Conservation (phyloP, 2,797 vertebrate species). For the Diglossa cyanea region DNA sequence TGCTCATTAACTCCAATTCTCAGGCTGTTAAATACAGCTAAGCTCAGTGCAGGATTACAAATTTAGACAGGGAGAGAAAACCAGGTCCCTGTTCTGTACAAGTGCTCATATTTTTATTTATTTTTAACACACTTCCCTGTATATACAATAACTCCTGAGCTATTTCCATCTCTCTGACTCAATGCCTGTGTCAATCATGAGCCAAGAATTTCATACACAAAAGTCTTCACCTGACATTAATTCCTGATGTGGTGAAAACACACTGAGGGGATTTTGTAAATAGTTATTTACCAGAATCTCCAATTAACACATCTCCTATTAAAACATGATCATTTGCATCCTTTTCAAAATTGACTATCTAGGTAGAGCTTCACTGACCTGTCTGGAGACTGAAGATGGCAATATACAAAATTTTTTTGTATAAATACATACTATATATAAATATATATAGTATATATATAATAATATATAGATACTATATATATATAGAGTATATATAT, state of each 20-base stretch:
- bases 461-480: too few species aligned
- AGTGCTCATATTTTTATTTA: slow-evolving; percentile 12
- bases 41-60: background rate
- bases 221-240: background rate
- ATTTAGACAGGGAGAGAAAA: background rate
- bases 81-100: background rate
- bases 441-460: too few species aligned
- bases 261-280: background rate
- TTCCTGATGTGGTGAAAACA: background rate
- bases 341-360: background rate
- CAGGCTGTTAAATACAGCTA: background rate
- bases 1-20: slow-evolving; percentile 25
- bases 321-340: background rate
- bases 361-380: background rate
- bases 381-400: background rate
- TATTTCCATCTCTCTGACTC: background rate
- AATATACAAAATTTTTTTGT: background rate
- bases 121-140: slow-evolving; percentile 7
- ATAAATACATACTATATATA: too few species aligned
- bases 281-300: background rate
- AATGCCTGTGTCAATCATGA: slow-evolving; percentile 11
- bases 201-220: background rate
- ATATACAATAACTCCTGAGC: background rate
- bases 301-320: background rate
- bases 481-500: too few species aligned